phyloP scores from a whole-genome alignment of 2,113 vertebrate genomes.

The Mustela lutreola region DNA sequence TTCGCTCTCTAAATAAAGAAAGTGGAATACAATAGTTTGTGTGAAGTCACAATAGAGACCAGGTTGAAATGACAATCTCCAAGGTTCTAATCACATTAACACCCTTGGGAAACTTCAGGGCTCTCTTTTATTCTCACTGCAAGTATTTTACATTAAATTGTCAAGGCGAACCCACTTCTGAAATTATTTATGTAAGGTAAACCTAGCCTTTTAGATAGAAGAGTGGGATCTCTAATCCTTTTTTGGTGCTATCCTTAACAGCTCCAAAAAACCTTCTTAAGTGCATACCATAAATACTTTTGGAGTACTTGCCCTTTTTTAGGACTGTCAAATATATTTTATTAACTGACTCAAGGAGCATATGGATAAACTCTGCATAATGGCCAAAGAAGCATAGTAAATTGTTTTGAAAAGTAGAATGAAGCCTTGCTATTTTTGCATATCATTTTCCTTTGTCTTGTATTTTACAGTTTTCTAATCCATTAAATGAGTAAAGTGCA shows the following conservation, averaged over 20 bases:
- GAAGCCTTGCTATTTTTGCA: constrained; percentile 25
- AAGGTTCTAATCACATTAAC: not conserved
- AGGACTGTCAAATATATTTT: constrained; percentile 47
- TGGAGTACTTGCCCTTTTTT: constrained; percentile 2
- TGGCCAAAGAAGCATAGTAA: constrained; percentile 2
- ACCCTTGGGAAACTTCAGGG: not conserved
- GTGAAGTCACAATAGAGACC: not conserved
- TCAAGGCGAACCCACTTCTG: not conserved
- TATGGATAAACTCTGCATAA: not conserved
- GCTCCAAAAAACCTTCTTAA: not conserved
- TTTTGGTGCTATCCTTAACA: not conserved
- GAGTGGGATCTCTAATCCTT: constrained; percentile 26
- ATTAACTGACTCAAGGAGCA: not conserved
- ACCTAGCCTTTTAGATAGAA: not conserved
- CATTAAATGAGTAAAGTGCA: not conserved
- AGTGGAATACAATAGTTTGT: not conserved
- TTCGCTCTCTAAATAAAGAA: not conserved
- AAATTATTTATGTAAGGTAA: constrained; percentile 28
- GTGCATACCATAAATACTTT: not conserved
- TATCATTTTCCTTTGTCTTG: constrained; percentile 18
- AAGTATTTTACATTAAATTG: not conserved
- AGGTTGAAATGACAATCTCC: not conserved
- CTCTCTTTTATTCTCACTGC: not conserved
- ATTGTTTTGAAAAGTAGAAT: constrained; percentile 54
- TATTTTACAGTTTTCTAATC: constrained; percentile 41